A percentile compares a stretch with the other conserved stretches of the same genome.
Conservation (phyloP, 1,140 invertebrate species). For the Gonioctena quinquepunctata region DNA sequence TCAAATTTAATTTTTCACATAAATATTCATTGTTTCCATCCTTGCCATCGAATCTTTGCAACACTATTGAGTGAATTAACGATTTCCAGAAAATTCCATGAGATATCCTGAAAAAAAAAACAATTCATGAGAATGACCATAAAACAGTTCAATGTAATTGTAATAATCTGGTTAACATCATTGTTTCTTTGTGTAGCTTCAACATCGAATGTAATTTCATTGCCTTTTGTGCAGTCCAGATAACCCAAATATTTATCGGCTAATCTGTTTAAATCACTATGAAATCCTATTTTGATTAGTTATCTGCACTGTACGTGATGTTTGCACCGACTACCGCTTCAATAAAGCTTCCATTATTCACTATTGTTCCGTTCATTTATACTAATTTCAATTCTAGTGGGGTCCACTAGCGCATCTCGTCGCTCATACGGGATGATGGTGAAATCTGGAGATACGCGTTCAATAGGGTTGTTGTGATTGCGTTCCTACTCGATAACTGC, state of each 20-base stretch:
- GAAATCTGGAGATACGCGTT: too few relatives aligned
- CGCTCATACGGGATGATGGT: not conserved
- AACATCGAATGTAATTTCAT: slow-evolving; percentile 11
- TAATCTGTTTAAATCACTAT: slow-evolving; percentile 24
- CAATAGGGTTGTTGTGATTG: too few relatives aligned
- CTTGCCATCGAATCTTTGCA: too few relatives aligned
- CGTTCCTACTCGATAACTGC: too few relatives aligned
- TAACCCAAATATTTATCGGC: slow-evolving; percentile 19
- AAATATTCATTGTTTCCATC: too few relatives aligned
- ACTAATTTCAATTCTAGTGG: slow-evolving; percentile 18
- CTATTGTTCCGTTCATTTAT: slow-evolving; percentile 32
- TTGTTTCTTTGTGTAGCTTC: slow-evolving; percentile 17
- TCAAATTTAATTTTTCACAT: too few relatives aligned
- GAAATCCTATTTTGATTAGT: slow-evolving; percentile 28
- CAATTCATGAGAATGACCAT: not conserved
- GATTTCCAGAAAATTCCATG: too few relatives aligned
- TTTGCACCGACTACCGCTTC: slow-evolving; percentile 11
- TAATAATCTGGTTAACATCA: slow-evolving; percentile 1
- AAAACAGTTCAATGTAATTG: not conserved
- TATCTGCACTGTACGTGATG: slow-evolving; percentile 28
- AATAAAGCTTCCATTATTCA: slow-evolving; percentile 26
- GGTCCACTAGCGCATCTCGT: not conserved
- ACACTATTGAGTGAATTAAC: too few relatives aligned
- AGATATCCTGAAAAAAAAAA: too few relatives aligned
- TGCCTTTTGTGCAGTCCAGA: slow-evolving; percentile 16